Conservation (phyloP, 2,888 invertebrate genomes). For the Leptopilina myrica region DNA sequence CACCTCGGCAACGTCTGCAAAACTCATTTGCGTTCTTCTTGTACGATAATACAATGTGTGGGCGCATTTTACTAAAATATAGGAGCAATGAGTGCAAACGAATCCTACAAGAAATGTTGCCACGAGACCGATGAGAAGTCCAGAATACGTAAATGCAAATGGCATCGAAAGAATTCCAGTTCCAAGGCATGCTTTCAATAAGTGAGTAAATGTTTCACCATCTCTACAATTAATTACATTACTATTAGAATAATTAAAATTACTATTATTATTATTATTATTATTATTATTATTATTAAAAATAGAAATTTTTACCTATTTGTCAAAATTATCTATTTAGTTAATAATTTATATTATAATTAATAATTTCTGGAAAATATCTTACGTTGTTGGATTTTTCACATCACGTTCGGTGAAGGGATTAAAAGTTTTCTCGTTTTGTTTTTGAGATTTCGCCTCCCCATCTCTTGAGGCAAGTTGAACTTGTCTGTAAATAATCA, state of each 20-base stretch:
- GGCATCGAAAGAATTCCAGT: slow-evolving; percentile 98
- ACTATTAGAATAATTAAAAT: background rate
- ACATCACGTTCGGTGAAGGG: slow-evolving; percentile 85
- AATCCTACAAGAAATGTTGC: slow-evolving; percentile 90
- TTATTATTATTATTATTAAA: background rate
- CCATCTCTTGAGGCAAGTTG: slow-evolving; percentile 80
- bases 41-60: slow-evolving; percentile 87
- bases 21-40: slow-evolving; percentile 86
- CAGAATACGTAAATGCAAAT: slow-evolving; percentile 91
- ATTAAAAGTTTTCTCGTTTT: slow-evolving; percentile 81
- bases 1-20: slow-evolving; percentile 90
- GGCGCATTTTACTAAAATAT: slow-evolving; percentile 90
- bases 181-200: slow-evolving; percentile 96
- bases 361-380: background rate
- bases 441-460: slow-evolving; percentile 77
- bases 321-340: background rate
- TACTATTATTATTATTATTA: background rate
- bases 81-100: slow-evolving; percentile 96
- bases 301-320: no score
- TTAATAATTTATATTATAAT: no score
- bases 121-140: slow-evolving; percentile 89
- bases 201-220: slow-evolving; percentile 93
- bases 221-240: slow-evolving; percentile 81
- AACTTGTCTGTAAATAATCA: slow-evolving; percentile 78
- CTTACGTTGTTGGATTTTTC: slow-evolving; percentile 90